Evolutionary conservation across 2,888 invertebrate genomes (phyloP).

Genomic region (Brassicogethes aeneus): DNA sequence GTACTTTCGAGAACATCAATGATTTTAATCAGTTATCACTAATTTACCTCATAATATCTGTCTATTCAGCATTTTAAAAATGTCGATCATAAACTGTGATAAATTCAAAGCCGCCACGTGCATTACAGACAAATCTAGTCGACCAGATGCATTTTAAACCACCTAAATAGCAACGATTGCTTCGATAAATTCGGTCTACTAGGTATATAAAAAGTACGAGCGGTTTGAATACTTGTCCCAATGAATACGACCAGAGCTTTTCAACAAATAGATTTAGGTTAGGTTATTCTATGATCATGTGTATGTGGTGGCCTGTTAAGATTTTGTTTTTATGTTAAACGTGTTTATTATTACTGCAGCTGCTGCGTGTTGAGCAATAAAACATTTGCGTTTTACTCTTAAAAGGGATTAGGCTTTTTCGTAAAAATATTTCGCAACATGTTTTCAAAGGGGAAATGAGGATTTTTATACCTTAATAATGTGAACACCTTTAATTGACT

Average conservation of each 20-base stretch:
- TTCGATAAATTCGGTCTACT: constrained; percentile 9
- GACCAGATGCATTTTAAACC: constrained; percentile 8
- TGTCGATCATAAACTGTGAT: constrained; percentile 31
- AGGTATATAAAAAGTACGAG: constrained; percentile 26
- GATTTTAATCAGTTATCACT: constrained; percentile 22
- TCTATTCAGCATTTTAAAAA: constrained; percentile 26
- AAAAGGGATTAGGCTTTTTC: too few species aligned
- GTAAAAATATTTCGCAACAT: too few species aligned
- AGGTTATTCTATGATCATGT: constrained; percentile 24
- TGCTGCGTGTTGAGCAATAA: too few species aligned
- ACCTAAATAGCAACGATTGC: constrained; percentile 9
- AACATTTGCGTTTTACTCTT: too few species aligned
- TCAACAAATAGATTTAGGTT: constrained; percentile 31
- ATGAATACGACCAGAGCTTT: constrained; percentile 28
- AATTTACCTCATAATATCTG: constrained; percentile 26
- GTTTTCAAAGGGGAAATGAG: too few species aligned
- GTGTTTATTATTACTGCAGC: neutral
- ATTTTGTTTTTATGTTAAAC: neutral
- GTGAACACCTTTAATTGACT: too few species aligned
- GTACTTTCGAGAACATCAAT: neutral
- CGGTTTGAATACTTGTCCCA: constrained; percentile 26
- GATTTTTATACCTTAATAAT: too few species aligned
- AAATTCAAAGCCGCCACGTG: constrained; percentile 26
- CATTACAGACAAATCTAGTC: constrained; percentile 11
- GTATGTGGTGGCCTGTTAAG: neutral